Evolutionary conservation across 2,113 vertebrate species (phyloP).

Genomic region (Hystrix cristata): DNA sequence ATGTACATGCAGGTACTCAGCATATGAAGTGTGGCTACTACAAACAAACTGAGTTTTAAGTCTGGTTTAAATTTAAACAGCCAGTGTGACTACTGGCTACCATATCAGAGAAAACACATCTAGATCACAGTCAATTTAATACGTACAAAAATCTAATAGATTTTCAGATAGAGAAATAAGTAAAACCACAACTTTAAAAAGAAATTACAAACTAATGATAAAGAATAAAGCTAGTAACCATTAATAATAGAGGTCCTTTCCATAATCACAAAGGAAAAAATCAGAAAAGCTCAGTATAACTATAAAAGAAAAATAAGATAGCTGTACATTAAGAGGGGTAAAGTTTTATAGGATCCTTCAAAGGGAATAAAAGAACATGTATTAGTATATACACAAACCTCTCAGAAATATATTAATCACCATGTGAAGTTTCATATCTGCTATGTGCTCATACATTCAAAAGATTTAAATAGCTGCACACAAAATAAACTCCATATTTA

Average conservation of each 20-base stretch:
- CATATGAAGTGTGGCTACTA: not conserved
- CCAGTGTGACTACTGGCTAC: not conserved
- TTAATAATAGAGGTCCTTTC: not conserved
- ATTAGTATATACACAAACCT: not conserved
- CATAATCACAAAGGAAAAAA: slow-evolving; percentile 6
- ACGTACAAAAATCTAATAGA: not conserved
- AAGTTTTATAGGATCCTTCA: slow-evolving; percentile 10
- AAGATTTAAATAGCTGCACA: slow-evolving; percentile 48
- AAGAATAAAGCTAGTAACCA: not conserved
- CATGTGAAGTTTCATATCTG: slow-evolving; percentile 20
- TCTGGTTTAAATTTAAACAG: not conserved
- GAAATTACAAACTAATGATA: slow-evolving; percentile 1
- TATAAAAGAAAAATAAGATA: not conserved
- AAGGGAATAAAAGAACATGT: not conserved
- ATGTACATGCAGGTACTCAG: not conserved
- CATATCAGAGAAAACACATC: not conserved
- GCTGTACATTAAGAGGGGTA: not conserved
- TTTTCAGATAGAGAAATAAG: slow-evolving; percentile 14
- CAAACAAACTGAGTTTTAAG: not conserved
- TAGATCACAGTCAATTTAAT: not conserved
- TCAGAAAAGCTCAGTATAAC: not conserved
- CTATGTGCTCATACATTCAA: slow-evolving; percentile 43
- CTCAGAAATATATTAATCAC: slow-evolving; percentile 9
- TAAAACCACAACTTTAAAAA: slow-evolving; percentile 1
- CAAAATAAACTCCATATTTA: slow-evolving; percentile 20